Percentiles rank a stretch among this genome's conserved stretches.
Conservation (phyloP, 1,140 invertebrate genomes). For the Nasonia longicornis region DNA sequence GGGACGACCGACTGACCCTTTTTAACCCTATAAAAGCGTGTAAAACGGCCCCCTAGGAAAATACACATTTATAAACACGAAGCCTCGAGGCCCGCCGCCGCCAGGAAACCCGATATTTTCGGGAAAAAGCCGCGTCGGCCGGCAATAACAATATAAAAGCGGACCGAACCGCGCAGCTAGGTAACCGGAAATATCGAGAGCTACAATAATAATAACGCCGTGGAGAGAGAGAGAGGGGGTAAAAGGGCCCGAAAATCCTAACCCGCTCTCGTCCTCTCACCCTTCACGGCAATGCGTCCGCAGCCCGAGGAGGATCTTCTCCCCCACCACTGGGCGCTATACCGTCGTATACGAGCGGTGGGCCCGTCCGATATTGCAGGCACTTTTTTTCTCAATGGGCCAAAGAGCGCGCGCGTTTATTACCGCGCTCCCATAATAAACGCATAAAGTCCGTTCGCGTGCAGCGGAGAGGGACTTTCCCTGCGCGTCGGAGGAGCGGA, state of each 20-base stretch:
- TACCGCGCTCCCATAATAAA: conserved; percentile 52
- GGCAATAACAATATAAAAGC: conserved; percentile 37
- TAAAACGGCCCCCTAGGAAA: conserved; percentile 30
- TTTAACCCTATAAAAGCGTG: conserved; percentile 36
- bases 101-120: conserved; percentile 51
- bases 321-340: background rate
- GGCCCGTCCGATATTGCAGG: background rate
- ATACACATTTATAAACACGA: conserved; percentile 18
- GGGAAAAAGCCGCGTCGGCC: conserved; percentile 32
- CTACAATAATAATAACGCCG: too few species aligned
- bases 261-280: conserved; percentile 19
- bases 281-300: conserved; percentile 12
- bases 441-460: conserved; percentile 50
- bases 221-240: background rate
- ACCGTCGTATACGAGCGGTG: background rate
- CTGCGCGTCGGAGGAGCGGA: background rate
- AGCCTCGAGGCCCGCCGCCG: background rate
- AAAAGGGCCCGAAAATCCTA: background rate
- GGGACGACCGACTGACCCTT: conserved; percentile 29
- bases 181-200: background rate
- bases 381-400: conserved; percentile 30
- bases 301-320: background rate
- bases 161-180: background rate
- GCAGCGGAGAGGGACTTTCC: conserved; percentile 15
- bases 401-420: conserved; percentile 41